phyloP scores from a whole-genome alignment of 2,113 vertebrate species.

The Thinocorus orbignyianus region DNA sequence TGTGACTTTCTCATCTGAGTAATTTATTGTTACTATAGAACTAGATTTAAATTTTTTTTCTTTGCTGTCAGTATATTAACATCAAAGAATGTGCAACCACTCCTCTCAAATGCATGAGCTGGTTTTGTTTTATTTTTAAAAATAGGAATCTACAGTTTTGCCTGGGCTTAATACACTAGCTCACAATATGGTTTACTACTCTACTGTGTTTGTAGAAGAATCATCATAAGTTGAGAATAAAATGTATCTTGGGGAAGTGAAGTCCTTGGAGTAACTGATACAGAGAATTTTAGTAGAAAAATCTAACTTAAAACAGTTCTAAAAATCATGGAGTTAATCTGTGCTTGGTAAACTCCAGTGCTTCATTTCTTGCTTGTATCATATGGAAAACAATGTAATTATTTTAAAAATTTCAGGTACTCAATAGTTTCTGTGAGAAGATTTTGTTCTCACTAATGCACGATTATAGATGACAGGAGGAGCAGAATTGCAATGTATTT shows the following conservation, averaged over 20 bases:
- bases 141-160: background rate
- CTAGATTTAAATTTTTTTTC: background rate
- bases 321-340: background rate
- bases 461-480: conserved; percentile 7
- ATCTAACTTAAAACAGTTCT: background rate
- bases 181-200: background rate
- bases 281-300: background rate
- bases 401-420: background rate
- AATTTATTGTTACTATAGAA: background rate
- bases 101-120: background rate
- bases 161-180: background rate
- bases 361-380: background rate
- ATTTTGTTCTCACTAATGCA: background rate
- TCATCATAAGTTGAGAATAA: background rate
- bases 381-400: background rate
- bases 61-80: background rate
- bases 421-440: background rate
- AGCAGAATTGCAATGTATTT: conserved; percentile 11
- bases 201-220: background rate
- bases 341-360: background rate
- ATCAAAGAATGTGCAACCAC: background rate
- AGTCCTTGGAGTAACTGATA: background rate
- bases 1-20: background rate
- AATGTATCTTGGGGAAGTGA: background rate
- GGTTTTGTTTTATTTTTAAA: background rate